phyloP scores from a whole-genome alignment of 2,888 invertebrate genomes.

The Drosophila monieri region DNA sequence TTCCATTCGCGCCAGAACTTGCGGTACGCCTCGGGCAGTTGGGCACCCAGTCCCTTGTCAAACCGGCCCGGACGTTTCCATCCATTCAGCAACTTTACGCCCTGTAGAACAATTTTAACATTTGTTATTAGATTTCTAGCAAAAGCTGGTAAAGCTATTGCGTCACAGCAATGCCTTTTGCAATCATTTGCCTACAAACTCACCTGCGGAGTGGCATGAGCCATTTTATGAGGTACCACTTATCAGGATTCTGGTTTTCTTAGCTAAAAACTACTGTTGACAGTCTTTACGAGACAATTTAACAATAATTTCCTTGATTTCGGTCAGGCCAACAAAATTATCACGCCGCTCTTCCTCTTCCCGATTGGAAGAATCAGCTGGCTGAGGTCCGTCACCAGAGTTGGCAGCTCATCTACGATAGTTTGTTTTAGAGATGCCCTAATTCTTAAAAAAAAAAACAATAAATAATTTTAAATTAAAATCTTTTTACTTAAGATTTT shows the following conservation, averaged over 20 bases:
- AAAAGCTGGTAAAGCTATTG: conserved; percentile 62
- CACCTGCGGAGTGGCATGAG: conserved; percentile 82
- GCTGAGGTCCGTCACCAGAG: conserved; percentile 3
- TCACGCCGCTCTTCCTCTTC: conserved; percentile 42
- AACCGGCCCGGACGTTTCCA: conserved; percentile 86
- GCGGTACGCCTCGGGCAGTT: conserved; percentile 91
- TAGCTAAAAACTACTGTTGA: conserved; percentile 16
- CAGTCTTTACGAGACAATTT: conserved; percentile 21
- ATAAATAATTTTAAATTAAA: not conserved
- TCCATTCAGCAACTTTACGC: conserved; percentile 82
- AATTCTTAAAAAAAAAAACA: not conserved
- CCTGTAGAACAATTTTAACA: conserved; percentile 57
- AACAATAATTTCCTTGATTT: conserved; percentile 27
- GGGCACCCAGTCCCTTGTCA: conserved; percentile 88
- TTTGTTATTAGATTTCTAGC: conserved; percentile 26
- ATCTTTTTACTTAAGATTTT: too few relatives aligned
- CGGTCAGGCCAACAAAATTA: conserved; percentile 45
- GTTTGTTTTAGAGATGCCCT: not conserved
- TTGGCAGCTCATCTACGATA: not conserved
- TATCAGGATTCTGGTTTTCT: conserved; percentile 1
- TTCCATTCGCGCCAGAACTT: conserved; percentile 96
- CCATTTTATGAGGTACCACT: conserved; percentile 64
- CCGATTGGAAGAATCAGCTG: conserved; percentile 58
- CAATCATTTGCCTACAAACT: conserved; percentile 19
- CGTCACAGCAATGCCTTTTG: conserved; percentile 70